phyloP scores from a whole-genome alignment of 2,113 vertebrate genomes.

The Dendropsophus ebraccatus region DNA sequence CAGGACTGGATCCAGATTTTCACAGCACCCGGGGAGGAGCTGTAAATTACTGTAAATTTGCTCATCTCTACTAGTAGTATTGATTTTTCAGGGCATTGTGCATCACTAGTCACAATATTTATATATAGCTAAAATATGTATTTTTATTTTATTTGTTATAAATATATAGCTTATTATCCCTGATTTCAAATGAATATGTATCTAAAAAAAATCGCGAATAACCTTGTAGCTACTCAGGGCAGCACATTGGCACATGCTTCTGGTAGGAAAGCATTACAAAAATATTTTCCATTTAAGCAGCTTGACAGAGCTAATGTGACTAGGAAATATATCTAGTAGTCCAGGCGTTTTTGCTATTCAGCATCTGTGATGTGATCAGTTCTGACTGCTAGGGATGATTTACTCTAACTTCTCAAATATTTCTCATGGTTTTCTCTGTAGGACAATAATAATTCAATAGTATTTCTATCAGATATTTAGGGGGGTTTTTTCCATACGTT shows the following conservation, averaged over 20 bases:
- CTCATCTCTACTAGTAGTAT: too few species aligned
- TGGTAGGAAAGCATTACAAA: not conserved
- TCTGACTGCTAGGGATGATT: conserved; percentile 30
- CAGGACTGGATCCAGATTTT: too few species aligned
- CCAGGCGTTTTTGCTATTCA: not conserved
- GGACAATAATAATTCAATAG: conserved; percentile 30
- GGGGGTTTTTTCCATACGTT: conserved; percentile 51
- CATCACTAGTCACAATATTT: too few species aligned
- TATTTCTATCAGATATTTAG: conserved; percentile 37
- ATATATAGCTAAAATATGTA: too few species aligned
- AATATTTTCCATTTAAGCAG: conserved; percentile 7
- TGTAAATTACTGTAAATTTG: too few species aligned
- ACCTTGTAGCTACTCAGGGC: not conserved
- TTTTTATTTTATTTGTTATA: too few species aligned
- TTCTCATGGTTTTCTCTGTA: not conserved
- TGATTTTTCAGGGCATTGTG: too few species aligned
- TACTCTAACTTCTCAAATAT: conserved; percentile 4
- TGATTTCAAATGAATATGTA: too few species aligned
- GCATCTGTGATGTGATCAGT: conserved; percentile 34
- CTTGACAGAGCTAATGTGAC: conserved; percentile 19
- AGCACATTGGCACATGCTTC: not conserved
- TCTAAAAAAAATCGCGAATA: too few species aligned
- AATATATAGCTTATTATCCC: too few species aligned
- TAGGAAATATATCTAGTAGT: conserved; percentile 1
- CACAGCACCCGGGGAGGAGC: too few species aligned